Conservation (phyloP, 2,113 vertebrate genomes). For the Irena cyanogastra region DNA sequence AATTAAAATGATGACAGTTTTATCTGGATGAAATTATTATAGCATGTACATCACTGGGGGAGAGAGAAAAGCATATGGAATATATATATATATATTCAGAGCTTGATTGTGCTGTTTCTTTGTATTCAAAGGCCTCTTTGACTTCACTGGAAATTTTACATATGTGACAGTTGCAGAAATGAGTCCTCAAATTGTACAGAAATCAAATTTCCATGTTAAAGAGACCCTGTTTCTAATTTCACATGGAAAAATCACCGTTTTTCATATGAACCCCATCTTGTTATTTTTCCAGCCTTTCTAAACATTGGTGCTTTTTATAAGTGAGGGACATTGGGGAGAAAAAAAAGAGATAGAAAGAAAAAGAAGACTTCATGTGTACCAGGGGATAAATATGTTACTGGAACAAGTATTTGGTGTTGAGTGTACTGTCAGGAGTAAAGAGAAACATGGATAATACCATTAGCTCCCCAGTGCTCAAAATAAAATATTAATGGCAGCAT, state of each 20-base stretch:
- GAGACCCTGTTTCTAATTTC: slow-evolving; percentile 35
- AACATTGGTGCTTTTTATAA: background rate
- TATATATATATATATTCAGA: slow-evolving; percentile 48
- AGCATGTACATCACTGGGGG: background rate
- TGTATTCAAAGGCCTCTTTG: slow-evolving; percentile 42
- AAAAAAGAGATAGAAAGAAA: background rate
- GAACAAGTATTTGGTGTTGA: background rate
- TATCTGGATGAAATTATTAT: slow-evolving; percentile 28
- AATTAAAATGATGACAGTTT: slow-evolving; percentile 12
- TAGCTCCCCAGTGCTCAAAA: slow-evolving; percentile 17
- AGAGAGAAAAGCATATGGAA: slow-evolving; percentile 22
- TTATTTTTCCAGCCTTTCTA: slow-evolving; percentile 33
- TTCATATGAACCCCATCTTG: background rate
- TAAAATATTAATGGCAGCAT: slow-evolving; percentile 51
- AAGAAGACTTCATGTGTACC: background rate
- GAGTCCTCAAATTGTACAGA: slow-evolving; percentile 29
- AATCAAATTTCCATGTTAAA: slow-evolving; percentile 51
- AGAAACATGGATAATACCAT: slow-evolving; percentile 22
- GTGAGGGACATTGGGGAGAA: background rate
- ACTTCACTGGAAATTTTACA: slow-evolving; percentile 41
- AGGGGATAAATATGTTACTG: background rate
- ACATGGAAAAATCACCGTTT: slow-evolving; percentile 32
- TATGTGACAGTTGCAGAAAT: slow-evolving; percentile 41
- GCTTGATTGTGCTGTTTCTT: slow-evolving; percentile 38
- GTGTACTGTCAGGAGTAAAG: background rate